These are phyloP conservation scores for Drosophila funebris DNA, from an alignment of 1,140 invertebrate species.

Conservation along the genomic window DNA sequence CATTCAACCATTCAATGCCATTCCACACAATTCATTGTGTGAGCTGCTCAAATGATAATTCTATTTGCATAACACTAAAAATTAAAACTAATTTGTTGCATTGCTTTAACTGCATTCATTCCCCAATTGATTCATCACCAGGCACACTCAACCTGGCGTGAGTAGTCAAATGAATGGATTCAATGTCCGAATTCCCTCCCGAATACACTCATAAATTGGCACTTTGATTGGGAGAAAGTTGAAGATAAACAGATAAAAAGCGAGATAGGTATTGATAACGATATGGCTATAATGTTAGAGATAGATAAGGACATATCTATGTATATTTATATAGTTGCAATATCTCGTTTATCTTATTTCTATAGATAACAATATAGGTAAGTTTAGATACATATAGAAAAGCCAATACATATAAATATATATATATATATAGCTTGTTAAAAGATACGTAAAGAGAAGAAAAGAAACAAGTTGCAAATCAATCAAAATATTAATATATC, in stretches of 20 bases:
- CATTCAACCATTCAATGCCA: conserved; percentile 32
- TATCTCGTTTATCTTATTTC: too few relatives aligned
- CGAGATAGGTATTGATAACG: not conserved
- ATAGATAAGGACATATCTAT: too few relatives aligned
- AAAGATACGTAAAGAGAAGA: too few relatives aligned
- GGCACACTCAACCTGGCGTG: not conserved
- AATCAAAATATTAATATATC: too few relatives aligned
- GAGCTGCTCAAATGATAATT: conserved; percentile 58
- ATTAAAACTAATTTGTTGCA: conserved; percentile 34
- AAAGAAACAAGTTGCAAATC: too few relatives aligned
- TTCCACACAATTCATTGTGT: conserved; percentile 1
- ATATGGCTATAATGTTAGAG: too few relatives aligned
- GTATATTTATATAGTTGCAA: too few relatives aligned
- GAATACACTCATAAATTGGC: not conserved
- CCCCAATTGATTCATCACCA: not conserved
- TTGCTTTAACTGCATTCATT: conserved; percentile 11
- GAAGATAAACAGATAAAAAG: not conserved
- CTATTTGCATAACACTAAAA: conserved; percentile 44
- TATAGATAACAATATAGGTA: too few relatives aligned
- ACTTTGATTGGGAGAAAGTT: too few relatives aligned
- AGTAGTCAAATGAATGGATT: conserved; percentile 4
- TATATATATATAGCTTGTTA: too few relatives aligned
- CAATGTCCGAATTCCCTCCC: not conserved
- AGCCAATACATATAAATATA: too few relatives aligned
- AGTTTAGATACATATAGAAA: too few relatives aligned